Percentiles rank a stretch among this genome's conserved stretches.
Conservation (phyloP, 2,797 vertebrate genomes). For the Erithacus rubecula region DNA sequence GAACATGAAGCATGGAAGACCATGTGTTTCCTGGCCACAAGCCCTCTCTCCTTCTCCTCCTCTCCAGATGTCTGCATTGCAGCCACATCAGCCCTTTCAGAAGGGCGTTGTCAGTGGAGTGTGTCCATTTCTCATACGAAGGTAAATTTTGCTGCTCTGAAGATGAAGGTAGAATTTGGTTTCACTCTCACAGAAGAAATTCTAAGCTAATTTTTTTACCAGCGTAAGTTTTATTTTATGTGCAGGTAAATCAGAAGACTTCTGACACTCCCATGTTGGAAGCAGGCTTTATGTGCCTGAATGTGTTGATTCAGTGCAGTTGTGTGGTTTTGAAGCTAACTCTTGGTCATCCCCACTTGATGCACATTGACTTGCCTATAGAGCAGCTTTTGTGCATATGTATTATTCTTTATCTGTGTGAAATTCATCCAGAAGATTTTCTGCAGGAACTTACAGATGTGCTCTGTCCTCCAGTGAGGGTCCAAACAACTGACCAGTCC, state of each 20-base stretch:
- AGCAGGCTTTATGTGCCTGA: neutral
- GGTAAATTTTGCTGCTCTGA: neutral
- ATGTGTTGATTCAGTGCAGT: neutral
- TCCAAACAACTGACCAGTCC: neutral
- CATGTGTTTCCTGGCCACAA: neutral
- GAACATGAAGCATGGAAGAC: neutral
- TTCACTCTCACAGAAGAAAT: neutral
- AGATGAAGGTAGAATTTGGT: neutral
- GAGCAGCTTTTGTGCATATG: neutral
- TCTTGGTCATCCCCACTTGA: neutral
- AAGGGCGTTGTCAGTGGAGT: fast-evolving
- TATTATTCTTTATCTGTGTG: neutral
- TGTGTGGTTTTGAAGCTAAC: neutral
- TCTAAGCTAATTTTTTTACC: neutral
- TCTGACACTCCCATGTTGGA: neutral
- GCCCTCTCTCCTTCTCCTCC: neutral
- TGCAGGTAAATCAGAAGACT: neutral
- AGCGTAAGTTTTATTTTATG: neutral
- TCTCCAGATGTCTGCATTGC: neutral
- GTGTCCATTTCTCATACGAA: neutral
- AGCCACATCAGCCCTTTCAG: neutral
- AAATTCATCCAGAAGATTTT: neutral
- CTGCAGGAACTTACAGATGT: neutral
- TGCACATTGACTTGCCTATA: neutral
- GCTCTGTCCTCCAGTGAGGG: neutral